Percentiles rank a stretch among this genome's conserved stretches.
Conservation (phyloP, 2,797 vertebrate species). For the Cirrhinus mrigala region DNA sequence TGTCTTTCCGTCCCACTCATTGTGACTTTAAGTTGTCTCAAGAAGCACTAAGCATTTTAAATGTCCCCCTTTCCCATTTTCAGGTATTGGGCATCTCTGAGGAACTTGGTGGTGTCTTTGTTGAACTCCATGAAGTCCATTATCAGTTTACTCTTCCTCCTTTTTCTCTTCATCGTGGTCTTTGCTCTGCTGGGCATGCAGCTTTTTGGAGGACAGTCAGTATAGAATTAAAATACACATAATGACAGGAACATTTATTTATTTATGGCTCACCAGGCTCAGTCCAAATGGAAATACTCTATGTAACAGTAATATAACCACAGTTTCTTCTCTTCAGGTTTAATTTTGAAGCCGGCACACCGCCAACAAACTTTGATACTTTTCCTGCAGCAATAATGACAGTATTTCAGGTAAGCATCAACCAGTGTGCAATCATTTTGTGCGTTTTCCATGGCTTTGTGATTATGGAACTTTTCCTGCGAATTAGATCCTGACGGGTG, state of each 20-base stretch:
- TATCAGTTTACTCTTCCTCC: constrained; percentile 97
- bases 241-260: neutral
- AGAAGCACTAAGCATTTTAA: neutral
- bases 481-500: constrained; percentile 91
- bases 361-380: constrained; percentile 96
- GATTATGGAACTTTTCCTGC: neutral
- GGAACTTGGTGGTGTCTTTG: constrained; percentile 95
- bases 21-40: neutral
- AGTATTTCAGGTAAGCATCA: constrained; percentile 90
- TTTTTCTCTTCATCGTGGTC: constrained; percentile 98
- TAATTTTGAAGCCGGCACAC: constrained; percentile 94
- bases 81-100: constrained; percentile 97
- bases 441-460: neutral
- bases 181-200: constrained; percentile 98
- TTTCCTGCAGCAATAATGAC: constrained; percentile 99
- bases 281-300: neutral
- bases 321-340: constrained; percentile 78
- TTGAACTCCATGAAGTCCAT: constrained; percentile 99
- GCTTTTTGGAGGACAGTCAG: constrained; percentile 97
- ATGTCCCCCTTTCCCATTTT: neutral
- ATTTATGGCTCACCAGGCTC: neutral
- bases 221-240: constrained; percentile 54
- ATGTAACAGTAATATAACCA: neutral
- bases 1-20: constrained; percentile 26
- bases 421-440: neutral